Conservation (phyloP, 2,113 vertebrate species). For the western clawed frog (Xenopus tropicalis) region UCB_Xtro_10.0 CM004444.2:24253001-24253500, state of each 20-base stretch:
- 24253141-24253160: not conserved
- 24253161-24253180: constrained; percentile 11
- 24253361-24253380: no score
- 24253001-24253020: constrained; percentile 35
- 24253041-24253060: constrained; percentile 5
- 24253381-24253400: no score
- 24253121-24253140: constrained; percentile 17
- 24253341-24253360: no score
- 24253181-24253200: constrained; percentile 14
- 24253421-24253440: no score
- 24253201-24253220: constrained; percentile 1
- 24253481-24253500: no score
- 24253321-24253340: no score
- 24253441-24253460: no score
- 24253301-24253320: no score
- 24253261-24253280: no score
- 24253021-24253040: constrained; percentile 23
- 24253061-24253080: constrained; percentile 10
- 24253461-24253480: no score
- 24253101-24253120: constrained; percentile 29
- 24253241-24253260: not conserved
- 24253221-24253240: not conserved
- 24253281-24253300: no score
- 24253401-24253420: no score
- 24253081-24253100: constrained; percentile 14